Conservation (phyloP, 2,888 invertebrate species). For the Lutraria lutraria region DNA sequence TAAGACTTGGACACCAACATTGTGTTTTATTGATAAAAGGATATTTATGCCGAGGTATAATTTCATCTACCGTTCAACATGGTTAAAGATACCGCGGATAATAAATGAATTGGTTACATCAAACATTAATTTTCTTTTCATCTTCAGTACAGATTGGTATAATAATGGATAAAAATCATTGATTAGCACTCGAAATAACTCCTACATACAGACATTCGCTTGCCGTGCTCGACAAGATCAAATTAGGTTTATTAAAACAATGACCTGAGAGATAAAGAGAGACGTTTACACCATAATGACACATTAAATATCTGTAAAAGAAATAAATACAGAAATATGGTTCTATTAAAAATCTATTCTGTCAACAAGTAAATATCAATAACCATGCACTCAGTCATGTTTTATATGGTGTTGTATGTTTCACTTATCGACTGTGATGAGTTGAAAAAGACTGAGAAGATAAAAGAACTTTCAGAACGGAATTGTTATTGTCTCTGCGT, state of each 20-base stretch:
- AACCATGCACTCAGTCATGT: not conserved
- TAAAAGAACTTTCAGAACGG: too few species aligned
- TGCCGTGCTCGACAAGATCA: not conserved
- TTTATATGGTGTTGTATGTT: too few species aligned
- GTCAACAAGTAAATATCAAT: not conserved
- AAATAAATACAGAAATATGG: not conserved
- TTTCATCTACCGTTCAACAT: not conserved
- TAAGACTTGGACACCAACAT: not conserved
- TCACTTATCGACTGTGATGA: too few species aligned
- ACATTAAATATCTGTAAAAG: not conserved
- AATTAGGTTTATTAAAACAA: not conserved
- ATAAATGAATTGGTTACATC: not conserved
- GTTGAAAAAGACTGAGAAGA: too few species aligned
- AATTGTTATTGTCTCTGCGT: too few species aligned
- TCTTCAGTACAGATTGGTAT: not conserved
- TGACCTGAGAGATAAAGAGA: not conserved
- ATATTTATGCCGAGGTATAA: not conserved
- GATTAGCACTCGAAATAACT: conserved; percentile 14
- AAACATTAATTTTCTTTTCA: not conserved
- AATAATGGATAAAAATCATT: not conserved
- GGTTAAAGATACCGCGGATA: not conserved
- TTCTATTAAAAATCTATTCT: not conserved
- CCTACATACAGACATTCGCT: not conserved
- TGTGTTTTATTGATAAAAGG: not conserved
- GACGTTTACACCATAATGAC: not conserved